Base-by-base conservation (phyloP, 2,888 invertebrate species). In the Sarcophaga variegata region DNA sequence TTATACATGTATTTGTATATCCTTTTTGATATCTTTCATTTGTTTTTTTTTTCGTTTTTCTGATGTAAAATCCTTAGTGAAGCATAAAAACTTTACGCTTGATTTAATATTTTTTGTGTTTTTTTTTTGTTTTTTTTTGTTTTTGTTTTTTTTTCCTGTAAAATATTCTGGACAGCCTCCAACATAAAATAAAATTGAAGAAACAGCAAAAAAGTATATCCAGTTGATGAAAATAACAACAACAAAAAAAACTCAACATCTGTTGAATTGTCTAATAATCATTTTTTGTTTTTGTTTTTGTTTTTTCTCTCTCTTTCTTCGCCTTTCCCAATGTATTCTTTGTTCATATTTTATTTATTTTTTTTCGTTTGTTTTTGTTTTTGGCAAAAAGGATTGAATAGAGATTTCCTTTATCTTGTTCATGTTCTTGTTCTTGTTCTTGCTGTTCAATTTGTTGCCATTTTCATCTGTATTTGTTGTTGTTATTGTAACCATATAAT, bases 31-130 rank as follows among this genome's bases (percentile, higher is more conserved):
- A 37, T 37, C 37, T 54, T 17, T 54, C 17, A 12, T 2, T 2
- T 20, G 1, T 54, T 17, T 49, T 49, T 49, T 54, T 54, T 17
- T 17, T 54, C 4, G 17, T 54, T 17, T 54, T 17, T 62, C 10
- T 17, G n/a, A 27, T 22, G 75, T 75, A 60, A 66, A 83, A 81
- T 83, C 60, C 74, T 75, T 75, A 83, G 70, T 81, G 70, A 83
- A 81, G 81, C 81, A 84, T 82, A 85, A 85, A 89, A 91, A 90
- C 89, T 90, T 89, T 90, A 89, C 90, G 90, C 90, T 91, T 90
- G 91, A 90, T 91, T 92, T 92, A 90, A 90, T 90, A 90, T 91
- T 90, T 89, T 90, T 37, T 63, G 90, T 90, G 90, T 90, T 90
- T 78, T 74, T 74, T 63, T 47, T 22, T 22, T 49, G 90, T 90